A percentile compares a stretch with the other conserved stretches of the same genome.
These are phyloP conservation scores for Troides helena DNA, from an alignment of 2,888 invertebrate genomes.

Conservation along the genomic window DNA sequence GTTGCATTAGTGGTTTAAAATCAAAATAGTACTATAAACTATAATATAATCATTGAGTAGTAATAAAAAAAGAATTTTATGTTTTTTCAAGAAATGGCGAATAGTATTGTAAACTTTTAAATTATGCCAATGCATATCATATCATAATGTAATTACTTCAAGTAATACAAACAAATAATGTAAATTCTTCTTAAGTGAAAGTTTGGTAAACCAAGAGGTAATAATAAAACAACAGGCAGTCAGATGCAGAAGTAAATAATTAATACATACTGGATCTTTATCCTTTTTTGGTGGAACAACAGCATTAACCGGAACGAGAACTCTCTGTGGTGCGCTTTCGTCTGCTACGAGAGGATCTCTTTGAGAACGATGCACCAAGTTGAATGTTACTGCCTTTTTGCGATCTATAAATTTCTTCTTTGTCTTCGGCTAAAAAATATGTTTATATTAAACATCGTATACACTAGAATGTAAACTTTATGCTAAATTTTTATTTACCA, in stretches of 20 bases:
- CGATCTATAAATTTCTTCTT: constrained; percentile 94
- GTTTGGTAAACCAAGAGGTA: too few relatives aligned
- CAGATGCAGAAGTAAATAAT: not conserved
- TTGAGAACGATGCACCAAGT: constrained; percentile 95
- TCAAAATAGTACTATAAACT: too few relatives aligned
- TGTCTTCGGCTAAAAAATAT: constrained; percentile 80
- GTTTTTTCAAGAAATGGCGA: too few relatives aligned
- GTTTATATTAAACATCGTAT: not conserved
- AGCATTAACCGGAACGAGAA: constrained; percentile 84
- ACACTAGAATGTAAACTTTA: not conserved
- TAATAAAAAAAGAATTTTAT: too few relatives aligned
- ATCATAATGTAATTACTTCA: too few relatives aligned
- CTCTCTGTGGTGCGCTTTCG: constrained; percentile 93
- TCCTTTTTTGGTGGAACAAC: constrained; percentile 64
- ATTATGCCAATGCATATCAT: too few relatives aligned
- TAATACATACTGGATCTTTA: constrained; percentile 62
- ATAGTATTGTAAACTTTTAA: too few relatives aligned
- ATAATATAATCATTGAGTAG: too few relatives aligned
- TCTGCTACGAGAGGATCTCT: constrained; percentile 94
- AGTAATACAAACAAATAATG: too few relatives aligned
- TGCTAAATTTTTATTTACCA: constrained; percentile 44
- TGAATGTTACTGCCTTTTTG: constrained; percentile 94
- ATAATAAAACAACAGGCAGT: too few relatives aligned
- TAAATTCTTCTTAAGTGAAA: too few relatives aligned
- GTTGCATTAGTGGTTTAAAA: too few relatives aligned